phyloP scores from a whole-genome alignment of 2,113 vertebrate genomes.

The Cranoglanis bouderius region DNA sequence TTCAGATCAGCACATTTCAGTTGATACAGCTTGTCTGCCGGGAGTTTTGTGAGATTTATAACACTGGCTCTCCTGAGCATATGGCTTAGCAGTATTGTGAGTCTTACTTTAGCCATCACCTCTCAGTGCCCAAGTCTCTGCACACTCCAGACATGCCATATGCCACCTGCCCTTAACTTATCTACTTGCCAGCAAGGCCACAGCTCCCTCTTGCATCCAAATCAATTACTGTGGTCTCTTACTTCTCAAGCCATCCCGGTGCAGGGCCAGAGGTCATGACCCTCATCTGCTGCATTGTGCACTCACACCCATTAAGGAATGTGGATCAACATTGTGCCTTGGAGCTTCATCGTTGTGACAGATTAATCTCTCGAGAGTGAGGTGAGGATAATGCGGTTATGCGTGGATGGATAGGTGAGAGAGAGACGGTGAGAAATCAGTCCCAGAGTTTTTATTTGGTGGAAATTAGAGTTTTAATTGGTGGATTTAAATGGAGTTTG shows the following conservation, averaged over 20 bases:
- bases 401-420: conserved; percentile 28
- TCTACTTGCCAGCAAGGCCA: conserved; percentile 1
- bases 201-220: conserved; percentile 22
- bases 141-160: conserved; percentile 40
- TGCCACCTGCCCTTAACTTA: conserved; percentile 41
- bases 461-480: conserved; percentile 52
- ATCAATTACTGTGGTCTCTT: conserved; percentile 43
- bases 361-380: conserved; percentile 22
- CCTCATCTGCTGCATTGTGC: conserved; percentile 18
- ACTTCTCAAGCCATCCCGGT: not conserved
- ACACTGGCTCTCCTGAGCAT: not conserved
- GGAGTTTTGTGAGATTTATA: not conserved
- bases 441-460: too few species aligned
- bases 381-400: conserved; percentile 33
- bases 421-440: conserved; percentile 45
- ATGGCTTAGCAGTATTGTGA: not conserved
- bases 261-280: conserved; percentile 23
- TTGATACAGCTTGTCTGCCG: not conserved
- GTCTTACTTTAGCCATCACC: conserved; percentile 21
- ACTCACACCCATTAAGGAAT: conserved; percentile 3
- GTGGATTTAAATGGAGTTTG: conserved; percentile 49
- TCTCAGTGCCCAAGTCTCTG: not conserved
- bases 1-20: not conserved
- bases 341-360: conserved; percentile 23
- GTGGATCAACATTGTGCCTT: not conserved